Evolutionary conservation across 2,797 vertebrate genomes (phyloP).

Genomic region (Vireo griseus): DNA sequence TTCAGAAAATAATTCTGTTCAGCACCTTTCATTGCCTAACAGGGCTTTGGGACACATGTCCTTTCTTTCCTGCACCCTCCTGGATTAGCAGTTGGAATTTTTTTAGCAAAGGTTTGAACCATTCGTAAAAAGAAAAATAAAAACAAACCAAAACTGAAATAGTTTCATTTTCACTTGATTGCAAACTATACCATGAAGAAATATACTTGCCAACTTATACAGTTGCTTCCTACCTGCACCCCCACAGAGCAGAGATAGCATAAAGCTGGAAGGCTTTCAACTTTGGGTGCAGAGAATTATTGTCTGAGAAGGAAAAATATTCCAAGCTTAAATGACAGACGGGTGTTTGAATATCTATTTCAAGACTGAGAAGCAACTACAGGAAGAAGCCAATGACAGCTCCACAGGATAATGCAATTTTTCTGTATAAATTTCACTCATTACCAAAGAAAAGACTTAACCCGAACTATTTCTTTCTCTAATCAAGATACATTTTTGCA

Average conservation of each 20-base stretch:
- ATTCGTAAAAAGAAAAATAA: not conserved
- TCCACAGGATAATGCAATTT: slow-evolving; percentile 52
- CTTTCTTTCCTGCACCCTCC: slow-evolving; percentile 13
- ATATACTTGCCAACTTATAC: not conserved
- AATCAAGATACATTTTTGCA: slow-evolving; percentile 68
- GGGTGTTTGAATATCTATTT: slow-evolving; percentile 40
- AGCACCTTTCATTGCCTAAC: slow-evolving; percentile 19
- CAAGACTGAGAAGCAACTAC: slow-evolving; percentile 19
- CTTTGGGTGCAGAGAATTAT: slow-evolving; percentile 38
- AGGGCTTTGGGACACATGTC: not conserved
- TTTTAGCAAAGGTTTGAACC: not conserved
- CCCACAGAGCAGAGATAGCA: slow-evolving; percentile 29
- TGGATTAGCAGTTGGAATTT: not conserved
- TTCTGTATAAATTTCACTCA: slow-evolving; percentile 54
- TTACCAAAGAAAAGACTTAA: slow-evolving; percentile 43
- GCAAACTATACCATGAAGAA: not conserved
- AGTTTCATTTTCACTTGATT: not conserved
- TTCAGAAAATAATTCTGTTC: slow-evolving; percentile 58
- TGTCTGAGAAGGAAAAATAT: slow-evolving; percentile 56
- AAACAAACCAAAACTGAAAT: not conserved
- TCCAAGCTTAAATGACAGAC: slow-evolving; percentile 45
- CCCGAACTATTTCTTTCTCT: slow-evolving; percentile 20
- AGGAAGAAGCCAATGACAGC: slow-evolving; percentile 56
- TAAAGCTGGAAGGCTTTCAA: slow-evolving; percentile 42
- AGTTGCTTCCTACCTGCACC: slow-evolving; percentile 46